Evolutionary conservation across 1,140 invertebrate genomes (phyloP), one percentile per base, ranked within the genome.

Genomic region (Platyscapa corneri): DNA sequence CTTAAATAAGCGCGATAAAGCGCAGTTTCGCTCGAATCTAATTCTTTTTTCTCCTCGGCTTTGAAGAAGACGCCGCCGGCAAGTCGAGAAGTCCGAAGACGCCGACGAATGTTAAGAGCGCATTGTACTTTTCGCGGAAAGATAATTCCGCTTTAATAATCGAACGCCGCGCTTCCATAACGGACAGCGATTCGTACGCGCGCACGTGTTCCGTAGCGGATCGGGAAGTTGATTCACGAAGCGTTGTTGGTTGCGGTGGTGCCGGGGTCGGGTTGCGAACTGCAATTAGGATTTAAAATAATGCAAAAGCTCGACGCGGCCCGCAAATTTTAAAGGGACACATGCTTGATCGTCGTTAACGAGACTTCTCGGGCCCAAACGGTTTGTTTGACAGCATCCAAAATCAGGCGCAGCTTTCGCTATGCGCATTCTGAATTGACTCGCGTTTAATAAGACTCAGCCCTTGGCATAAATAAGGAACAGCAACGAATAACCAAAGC

Each of bases 151-250:
- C 23, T 46, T 75, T 30, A 75, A 75, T 75, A 75, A 75, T 75
- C 70, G 37, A 75, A 30, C 1, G 72, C n/a, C 23, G 72, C 3
- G 42, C 10, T 75, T 75, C 16, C 27, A 7, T 30, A 27, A 10
- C 27, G 27, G 42, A 75, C 39, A 34, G 27, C n/a, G 27, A 30
- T 30, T 64, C 49, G 30, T 1, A 77, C 46, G 76, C 76, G 32
- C 14, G 14, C 56, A 23, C 10, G 10, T 14, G 27, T 39, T 79
- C 39, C 16, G 16, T 70, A 20, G 34, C 32, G 16, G 32, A 20
- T 70, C 34, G 32, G 67, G 67, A 70, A 5, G 34, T 80, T 80
- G 60, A 80, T 80, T 80, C 53, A 49, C n/a, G 30, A 37, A 67
- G 30, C 39, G 39, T 42, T 20, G 34, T 37, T 23, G 70, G n/a